Evolutionary conservation across 2,113 vertebrate genomes (phyloP), one percentile per base, ranked within the genome.

Genomic region (Cyphomyrus plagiostoma): DNA sequence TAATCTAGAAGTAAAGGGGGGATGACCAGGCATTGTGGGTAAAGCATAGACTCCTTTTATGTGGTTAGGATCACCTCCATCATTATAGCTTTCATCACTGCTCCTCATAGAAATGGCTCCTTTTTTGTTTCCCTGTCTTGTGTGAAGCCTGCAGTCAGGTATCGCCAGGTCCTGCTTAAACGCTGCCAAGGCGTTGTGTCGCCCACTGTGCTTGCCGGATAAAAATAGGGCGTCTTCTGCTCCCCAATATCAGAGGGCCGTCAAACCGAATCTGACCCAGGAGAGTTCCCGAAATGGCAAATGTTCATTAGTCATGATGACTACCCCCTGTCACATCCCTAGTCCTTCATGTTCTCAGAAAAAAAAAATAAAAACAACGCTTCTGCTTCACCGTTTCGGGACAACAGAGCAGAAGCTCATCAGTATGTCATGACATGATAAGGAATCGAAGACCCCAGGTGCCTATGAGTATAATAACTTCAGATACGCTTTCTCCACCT

Each of bases 251-350:
- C 74, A 80, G 74, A 35, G 1, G 35, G 74, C 35, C 30, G 30
- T 80, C 74, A 80, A 30, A 70, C 62, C 4, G 10, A 5, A 70
- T 70, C 62, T 70, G 62, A 80, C 74, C 35, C 74, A 17, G 74
- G 35, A 80, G 74, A 80, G 35, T 19, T 80, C 74, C 74, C 1
- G 15, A 80, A 80, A 80, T 80, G 74, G 74, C 74, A 80, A 80
- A 80, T 80, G 17, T 80, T 80, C 74, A 42, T 80, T 80, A 80
- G 74, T 80, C 35, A 80, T 42, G 74, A 80, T 80, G 74, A 80
- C 74, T 80, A 42, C 35, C 35, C 13, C 74, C 30, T 80, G 35
- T 42, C 74, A 80, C 13, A 80, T 42, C 30, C 74, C 3, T 26
- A 30, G 26, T 80, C 74, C 74, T 35, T 80, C 74, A 80, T 19